Base-by-base conservation (phyloP, 2,797 vertebrate species). In the Etheostoma perlongum region DNA sequence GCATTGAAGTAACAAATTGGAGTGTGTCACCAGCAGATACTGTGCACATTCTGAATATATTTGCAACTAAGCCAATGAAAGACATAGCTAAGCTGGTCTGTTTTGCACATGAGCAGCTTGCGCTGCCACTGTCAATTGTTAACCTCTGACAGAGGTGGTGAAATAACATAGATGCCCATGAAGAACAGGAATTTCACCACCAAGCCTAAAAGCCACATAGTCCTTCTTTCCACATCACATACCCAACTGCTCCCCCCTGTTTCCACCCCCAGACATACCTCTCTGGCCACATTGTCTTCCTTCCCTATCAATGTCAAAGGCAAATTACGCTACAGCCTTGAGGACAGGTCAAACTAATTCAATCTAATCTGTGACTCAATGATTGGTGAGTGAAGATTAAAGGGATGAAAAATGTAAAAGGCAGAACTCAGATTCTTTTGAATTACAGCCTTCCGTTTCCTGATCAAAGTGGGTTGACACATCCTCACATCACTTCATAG, bases 291-390 rank as follows among this genome's bases (percentile, higher is more conserved):
- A 70, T 86, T 85, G 81, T 92, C 76, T 92, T 87, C 60, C 58
- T 87, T 77, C 63, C 70, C 75, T 84, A 83, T 93, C 90, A 92
- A 87, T 92, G 90, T 94, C 92, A 93, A 91, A 91, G 85, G 78
- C 74, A 91, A 93, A 94, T 91, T 92, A 88, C 16, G 23, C 62
- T 58, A 13, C 79, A 88, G 89, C 88, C 82, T 90, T 60, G 78
- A 94, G 89, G 86, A 93, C 82, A 83, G 87, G 90, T 91, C 91
- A 88, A 83, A 89, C 85, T 92, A 91, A 94, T 94, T 94, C 82
- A 89, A 89, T 94, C 87, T 91, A 81, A 89, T 93, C 87, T 84
- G 88, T 87, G 82, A 84, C 90, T 88, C 93, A 93, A 91, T 89
- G 87, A 92, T 90, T 75, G 82, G 72, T 81, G 89, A 78, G 77